Evolutionary conservation across 2,113 vertebrate genomes (phyloP).

Genomic region (Heterotilapia buettikoferi): DNA sequence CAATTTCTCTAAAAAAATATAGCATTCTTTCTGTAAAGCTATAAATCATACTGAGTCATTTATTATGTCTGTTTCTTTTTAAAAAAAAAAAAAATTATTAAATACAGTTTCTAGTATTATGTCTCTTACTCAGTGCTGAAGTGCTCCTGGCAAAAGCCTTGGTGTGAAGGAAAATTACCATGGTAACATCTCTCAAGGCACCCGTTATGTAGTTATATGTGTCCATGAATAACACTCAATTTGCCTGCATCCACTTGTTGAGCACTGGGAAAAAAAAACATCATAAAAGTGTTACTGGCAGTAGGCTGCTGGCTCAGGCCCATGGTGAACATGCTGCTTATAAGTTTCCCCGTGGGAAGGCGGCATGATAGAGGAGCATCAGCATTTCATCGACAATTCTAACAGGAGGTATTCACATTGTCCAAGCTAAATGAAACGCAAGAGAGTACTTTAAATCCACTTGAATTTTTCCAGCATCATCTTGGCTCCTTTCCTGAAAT

Average conservation of each 20-base stretch:
- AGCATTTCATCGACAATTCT: neutral
- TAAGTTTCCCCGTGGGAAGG: neutral
- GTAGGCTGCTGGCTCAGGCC: neutral
- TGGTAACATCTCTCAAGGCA: conserved; percentile 34
- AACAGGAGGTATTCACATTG: neutral
- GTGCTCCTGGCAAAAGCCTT: conserved; percentile 4
- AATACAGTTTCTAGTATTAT: neutral
- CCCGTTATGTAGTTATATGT: neutral
- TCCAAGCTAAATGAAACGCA: conserved; percentile 1
- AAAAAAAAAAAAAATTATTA: rapidly evolving
- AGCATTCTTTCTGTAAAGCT: neutral
- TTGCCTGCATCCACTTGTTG: neutral
- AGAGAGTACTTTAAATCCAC: neutral
- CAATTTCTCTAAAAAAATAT: neutral
- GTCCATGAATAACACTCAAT: conserved; percentile 10
- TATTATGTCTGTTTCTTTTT: neutral
- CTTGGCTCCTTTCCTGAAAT: conserved; percentile 10
- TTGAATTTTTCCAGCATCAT: neutral
- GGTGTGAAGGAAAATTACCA: conserved; percentile 20
- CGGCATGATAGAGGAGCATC: neutral
- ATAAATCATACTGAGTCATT: neutral
- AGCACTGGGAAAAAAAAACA: neutral
- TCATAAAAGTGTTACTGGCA: neutral
- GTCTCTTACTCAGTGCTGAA: neutral
- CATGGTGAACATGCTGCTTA: neutral